A percentile compares a stretch with the other conserved stretches of the same genome.
phyloP scores from a whole-genome alignment of 2,113 vertebrate genomes.

The Ctenomys sociabilis region DNA sequence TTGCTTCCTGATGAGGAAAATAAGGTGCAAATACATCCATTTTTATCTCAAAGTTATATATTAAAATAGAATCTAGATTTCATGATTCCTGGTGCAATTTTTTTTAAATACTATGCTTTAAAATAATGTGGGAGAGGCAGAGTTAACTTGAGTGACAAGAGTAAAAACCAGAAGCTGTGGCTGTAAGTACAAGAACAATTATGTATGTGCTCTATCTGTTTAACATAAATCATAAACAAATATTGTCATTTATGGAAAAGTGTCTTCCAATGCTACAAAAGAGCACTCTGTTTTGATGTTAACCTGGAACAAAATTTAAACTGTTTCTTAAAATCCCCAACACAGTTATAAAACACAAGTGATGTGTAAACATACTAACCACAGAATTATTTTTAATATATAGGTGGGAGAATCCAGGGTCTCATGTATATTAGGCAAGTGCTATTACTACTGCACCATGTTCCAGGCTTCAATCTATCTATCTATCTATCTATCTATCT shows the following conservation, averaged over 20 bases:
- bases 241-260: background rate
- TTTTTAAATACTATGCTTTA: background rate
- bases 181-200: conserved; percentile 1
- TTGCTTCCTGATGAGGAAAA: conserved; percentile 37
- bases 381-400: background rate
- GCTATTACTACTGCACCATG: too few relatives aligned
- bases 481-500: too few relatives aligned
- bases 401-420: too few relatives aligned
- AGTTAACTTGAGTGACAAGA: background rate
- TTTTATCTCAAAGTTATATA: conserved; percentile 43
- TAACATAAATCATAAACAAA: background rate
- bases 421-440: too few relatives aligned
- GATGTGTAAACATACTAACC: conserved; percentile 25
- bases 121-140: conserved; percentile 24
- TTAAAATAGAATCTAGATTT: background rate
- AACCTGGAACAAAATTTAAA: conserved; percentile 17
- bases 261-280: background rate
- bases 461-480: too few relatives aligned
- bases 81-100: background rate
- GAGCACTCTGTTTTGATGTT: background rate
- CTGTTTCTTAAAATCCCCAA: background rate
- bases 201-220: background rate
- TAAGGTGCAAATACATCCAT: background rate
- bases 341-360: background rate
- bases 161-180: background rate